Conservation (phyloP, 2,888 invertebrate genomes). For the Sphaerophoria taeniata region DNA sequence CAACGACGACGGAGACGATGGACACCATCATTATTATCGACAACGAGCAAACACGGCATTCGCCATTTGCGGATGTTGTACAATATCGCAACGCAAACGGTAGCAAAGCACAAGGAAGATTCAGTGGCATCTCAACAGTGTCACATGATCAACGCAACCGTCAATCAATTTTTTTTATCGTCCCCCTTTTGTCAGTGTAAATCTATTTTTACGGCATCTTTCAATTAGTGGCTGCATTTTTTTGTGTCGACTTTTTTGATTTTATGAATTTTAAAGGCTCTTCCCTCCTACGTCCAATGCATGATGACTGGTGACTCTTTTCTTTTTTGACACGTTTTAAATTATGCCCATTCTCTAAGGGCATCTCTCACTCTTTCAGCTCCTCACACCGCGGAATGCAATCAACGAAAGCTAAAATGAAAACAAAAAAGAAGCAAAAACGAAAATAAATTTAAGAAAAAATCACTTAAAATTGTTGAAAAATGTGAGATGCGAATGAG, state of each 20-base stretch:
- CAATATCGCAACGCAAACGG: background rate
- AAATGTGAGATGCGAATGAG: constrained; percentile 26
- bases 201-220: constrained; percentile 65
- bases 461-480: constrained; percentile 35
- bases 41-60: constrained; percentile 10
- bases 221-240: constrained; percentile 61
- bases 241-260: background rate
- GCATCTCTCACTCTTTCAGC: background rate
- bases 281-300: background rate
- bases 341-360: constrained; percentile 2
- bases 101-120: constrained; percentile 2
- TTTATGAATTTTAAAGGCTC: constrained; percentile 12
- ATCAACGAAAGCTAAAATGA: constrained; percentile 15
- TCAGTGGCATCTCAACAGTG: constrained; percentile 16
- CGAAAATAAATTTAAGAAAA: constrained; percentile 24
- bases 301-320: background rate
- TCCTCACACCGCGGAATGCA: constrained; percentile 19
- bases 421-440: background rate
- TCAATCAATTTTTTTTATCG: constrained; percentile 38
- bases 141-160: constrained; percentile 42
- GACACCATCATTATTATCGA: constrained; percentile 18
- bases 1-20: background rate
- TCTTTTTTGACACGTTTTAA: constrained; percentile 16
- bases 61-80: constrained; percentile 31
- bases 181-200: constrained; percentile 21